These are phyloP conservation scores for Yasuhikotakia modesta DNA, from an alignment of 2,797 vertebrate genomes.

Conservation along the genomic window DNA sequence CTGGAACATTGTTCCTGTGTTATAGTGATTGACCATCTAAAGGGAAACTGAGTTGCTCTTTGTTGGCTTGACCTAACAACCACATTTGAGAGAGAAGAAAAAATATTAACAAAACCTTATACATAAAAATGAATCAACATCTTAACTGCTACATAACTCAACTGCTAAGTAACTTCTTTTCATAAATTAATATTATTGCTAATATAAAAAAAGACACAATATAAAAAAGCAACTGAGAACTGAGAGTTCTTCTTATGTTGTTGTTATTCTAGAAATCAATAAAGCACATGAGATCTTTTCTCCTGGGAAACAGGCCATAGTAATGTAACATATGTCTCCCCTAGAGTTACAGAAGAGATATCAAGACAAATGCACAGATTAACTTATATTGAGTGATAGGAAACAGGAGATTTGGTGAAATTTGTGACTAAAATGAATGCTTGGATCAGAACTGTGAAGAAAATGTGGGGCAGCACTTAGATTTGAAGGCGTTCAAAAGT, in stretches of 20 bases:
- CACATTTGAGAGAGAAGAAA: slow-evolving; percentile 34
- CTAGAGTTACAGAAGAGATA: background rate
- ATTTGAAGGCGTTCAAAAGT: too few species aligned
- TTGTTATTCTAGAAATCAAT: background rate
- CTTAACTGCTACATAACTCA: too few species aligned
- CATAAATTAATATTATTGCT: background rate
- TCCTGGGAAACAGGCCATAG: background rate
- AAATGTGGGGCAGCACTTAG: too few species aligned
- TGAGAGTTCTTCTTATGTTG: too few species aligned
- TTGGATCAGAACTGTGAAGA: too few species aligned
- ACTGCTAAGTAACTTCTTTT: background rate
- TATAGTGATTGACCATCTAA: slow-evolving; percentile 53
- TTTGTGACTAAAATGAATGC: too few species aligned
- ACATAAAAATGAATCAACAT: background rate
- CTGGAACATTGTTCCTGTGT: slow-evolving; percentile 59
- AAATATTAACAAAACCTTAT: background rate
- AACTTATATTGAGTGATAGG: too few species aligned
- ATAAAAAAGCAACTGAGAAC: too few species aligned
- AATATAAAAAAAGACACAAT: too few species aligned
- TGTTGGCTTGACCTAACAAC: slow-evolving; percentile 54
- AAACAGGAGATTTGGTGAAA: too few species aligned
- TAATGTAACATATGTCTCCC: background rate
- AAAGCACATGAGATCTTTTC: too few species aligned
- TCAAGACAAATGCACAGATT: too few species aligned
- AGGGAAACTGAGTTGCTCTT: slow-evolving; percentile 54